Percentiles rank a stretch among this genome's conserved stretches.
phyloP scores from a whole-genome alignment of 53 echinoderm and acorn worm genomes.

The Crossaster papposus region DNA sequence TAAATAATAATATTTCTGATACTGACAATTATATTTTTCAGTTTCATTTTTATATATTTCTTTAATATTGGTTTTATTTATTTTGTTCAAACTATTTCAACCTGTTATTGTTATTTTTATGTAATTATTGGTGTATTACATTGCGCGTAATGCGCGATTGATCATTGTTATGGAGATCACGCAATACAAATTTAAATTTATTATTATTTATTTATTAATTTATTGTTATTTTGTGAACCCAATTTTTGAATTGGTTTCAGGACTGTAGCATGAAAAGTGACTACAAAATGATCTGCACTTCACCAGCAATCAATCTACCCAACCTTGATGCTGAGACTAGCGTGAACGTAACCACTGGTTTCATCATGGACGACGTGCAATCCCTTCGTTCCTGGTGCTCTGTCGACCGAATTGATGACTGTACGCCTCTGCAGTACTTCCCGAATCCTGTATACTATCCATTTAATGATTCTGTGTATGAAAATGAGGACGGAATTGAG shows the following conservation, averaged over 20 bases:
- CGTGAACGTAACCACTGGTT: constrained; percentile 50
- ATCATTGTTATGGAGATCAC: too few species aligned
- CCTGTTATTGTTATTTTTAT: too few species aligned
- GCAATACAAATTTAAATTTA: too few species aligned
- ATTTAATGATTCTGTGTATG: constrained; percentile 11
- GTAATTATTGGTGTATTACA: too few species aligned
- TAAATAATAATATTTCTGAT: too few species aligned
- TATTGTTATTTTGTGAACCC: too few species aligned
- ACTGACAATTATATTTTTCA: too few species aligned
- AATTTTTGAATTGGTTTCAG: constrained; percentile 25
- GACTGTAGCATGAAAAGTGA: constrained; percentile 8
- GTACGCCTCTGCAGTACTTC: constrained; percentile 50
- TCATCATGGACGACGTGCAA: constrained; percentile 59
- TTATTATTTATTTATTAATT: not conserved
- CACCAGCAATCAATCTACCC: not conserved
- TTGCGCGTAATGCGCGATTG: too few species aligned
- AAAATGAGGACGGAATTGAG: not conserved
- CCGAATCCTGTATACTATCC: constrained; percentile 69
- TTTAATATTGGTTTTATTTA: too few species aligned
- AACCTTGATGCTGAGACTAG: not conserved
- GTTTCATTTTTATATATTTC: too few species aligned
- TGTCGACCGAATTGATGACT: not conserved
- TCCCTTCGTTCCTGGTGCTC: constrained; percentile 46
- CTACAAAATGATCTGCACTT: constrained; percentile 11
- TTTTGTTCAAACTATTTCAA: too few species aligned